phyloP scores from a whole-genome alignment of 2,113 vertebrate genomes.

The Todiramphus chloris region DNA sequence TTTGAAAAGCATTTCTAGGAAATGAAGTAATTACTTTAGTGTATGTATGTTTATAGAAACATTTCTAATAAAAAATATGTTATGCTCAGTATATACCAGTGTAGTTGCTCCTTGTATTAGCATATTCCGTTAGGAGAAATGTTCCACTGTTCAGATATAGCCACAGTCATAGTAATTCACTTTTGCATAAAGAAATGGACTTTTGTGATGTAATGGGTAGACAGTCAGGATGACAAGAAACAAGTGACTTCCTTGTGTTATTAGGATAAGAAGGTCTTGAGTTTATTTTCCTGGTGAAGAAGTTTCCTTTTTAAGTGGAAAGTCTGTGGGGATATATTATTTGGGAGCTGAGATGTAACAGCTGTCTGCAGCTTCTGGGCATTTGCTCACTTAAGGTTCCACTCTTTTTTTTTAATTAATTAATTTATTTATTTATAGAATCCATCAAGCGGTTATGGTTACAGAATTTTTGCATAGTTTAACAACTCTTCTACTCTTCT shows the following conservation, averaged over 20 bases:
- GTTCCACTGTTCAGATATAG: neutral
- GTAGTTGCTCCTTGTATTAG: neutral
- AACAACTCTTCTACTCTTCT: neutral
- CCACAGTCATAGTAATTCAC: neutral
- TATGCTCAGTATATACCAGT: neutral
- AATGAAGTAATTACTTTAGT: neutral
- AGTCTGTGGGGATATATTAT: neutral
- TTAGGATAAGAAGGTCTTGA: neutral
- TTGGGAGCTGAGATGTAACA: neutral
- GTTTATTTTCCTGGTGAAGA: neutral
- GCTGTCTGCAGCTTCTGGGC: neutral
- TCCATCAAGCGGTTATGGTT: neutral
- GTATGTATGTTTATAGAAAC: neutral
- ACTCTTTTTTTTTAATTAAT: neutral
- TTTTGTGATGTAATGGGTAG: neutral
- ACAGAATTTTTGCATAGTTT: neutral
- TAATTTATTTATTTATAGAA: neutral
- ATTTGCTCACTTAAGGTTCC: neutral
- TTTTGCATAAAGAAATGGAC: neutral
- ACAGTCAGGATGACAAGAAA: neutral
- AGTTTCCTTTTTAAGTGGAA: neutral
- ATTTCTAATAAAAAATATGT: neutral
- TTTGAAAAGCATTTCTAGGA: slow-evolving; percentile 6
- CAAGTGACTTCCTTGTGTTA: neutral
- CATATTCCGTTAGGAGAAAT: neutral